These are phyloP conservation scores for Metalampra italica DNA, from an alignment of 2,888 invertebrate genomes.

Conservation along the genomic window DNA sequence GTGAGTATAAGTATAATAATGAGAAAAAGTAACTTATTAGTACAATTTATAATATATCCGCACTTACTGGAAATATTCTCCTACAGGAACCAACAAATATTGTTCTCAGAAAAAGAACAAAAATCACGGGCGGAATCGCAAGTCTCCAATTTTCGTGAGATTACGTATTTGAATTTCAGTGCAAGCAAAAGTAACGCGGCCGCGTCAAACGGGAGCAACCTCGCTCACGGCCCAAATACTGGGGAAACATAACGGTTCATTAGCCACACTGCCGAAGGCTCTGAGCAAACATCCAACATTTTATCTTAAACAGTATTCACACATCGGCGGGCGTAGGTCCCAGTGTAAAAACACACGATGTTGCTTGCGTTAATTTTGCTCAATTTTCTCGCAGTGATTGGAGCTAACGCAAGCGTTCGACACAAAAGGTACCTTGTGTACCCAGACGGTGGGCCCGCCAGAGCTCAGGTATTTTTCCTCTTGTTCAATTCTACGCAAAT, in stretches of 20 bases:
- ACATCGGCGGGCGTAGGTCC: constrained; percentile 36
- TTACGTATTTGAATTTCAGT: neutral
- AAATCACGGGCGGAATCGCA: constrained; percentile 5
- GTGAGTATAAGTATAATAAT: too few relatives aligned
- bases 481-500: constrained; percentile 40
- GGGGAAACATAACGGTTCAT: constrained; percentile 77
- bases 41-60: too few relatives aligned
- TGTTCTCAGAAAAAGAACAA: too few relatives aligned
- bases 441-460: constrained; percentile 76
- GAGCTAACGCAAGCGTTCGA: constrained; percentile 41
- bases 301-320: constrained; percentile 59
- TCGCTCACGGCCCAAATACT: constrained; percentile 50
- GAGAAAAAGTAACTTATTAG: too few relatives aligned
- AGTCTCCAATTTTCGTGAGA: neutral
- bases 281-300: constrained; percentile 62
- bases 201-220: neutral
- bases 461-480: constrained; percentile 75
- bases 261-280: constrained; percentile 53
- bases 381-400: constrained; percentile 39
- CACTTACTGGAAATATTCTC: too few relatives aligned
- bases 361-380: constrained; percentile 52
- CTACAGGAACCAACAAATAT: too few relatives aligned
- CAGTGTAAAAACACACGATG: constrained; percentile 40
- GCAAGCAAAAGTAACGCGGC: constrained; percentile 1
- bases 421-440: constrained; percentile 78